Evolutionary conservation across 1,140 invertebrate genomes (phyloP).

Genomic region (Brachionus plicatilis): DNA sequence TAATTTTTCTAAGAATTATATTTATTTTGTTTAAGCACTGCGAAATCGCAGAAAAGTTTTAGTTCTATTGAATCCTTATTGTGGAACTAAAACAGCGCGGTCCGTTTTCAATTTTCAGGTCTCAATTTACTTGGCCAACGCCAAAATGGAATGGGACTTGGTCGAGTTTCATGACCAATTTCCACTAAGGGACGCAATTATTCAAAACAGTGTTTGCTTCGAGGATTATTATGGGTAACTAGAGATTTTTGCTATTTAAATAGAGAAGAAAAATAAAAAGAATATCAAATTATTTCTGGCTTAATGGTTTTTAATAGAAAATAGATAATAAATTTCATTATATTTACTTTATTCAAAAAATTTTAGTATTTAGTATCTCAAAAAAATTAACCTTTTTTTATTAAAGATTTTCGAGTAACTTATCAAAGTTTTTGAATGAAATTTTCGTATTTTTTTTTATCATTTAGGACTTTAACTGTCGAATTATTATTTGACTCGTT

Average conservation of each 20-base stretch:
- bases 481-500: too few species aligned
- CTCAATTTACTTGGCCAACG: neutral
- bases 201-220: neutral
- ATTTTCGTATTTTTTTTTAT: too few species aligned
- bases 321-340: too few species aligned
- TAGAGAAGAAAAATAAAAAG: too few species aligned
- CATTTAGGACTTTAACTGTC: too few species aligned
- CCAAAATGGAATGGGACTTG: neutral
- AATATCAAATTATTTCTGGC: too few species aligned
- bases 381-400: too few species aligned
- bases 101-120: slow-evolving; percentile 33
- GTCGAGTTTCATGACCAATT: slow-evolving; percentile 15
- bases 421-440: too few species aligned
- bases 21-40: neutral
- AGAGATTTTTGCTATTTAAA: neutral
- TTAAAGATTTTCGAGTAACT: too few species aligned
- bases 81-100: slow-evolving; percentile 5
- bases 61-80: slow-evolving; percentile 18
- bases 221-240: slow-evolving; percentile 6
- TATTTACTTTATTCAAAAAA: too few species aligned
- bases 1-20: neutral
- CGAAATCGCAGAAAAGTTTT: neutral
- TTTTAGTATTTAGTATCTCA: too few species aligned
- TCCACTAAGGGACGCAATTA: neutral
- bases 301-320: too few species aligned